Percentiles rank a stretch among this genome's conserved stretches.
phyloP scores from a whole-genome alignment of 2,797 vertebrate species.

The Mormyrops boulengeri region DNA sequence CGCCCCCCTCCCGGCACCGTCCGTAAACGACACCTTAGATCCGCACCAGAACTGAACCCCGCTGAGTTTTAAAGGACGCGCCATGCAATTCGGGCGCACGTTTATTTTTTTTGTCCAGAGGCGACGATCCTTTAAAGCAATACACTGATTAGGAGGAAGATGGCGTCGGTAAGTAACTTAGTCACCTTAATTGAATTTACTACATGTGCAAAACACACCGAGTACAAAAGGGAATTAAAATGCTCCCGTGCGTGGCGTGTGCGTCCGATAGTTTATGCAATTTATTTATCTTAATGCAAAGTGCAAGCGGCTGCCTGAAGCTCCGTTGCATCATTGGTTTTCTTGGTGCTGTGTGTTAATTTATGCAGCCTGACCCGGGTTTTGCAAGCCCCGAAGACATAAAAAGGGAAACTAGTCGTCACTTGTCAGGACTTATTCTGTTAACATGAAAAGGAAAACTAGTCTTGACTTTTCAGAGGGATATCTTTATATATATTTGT shows the following conservation, averaged over 20 bases:
- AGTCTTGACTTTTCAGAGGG: neutral
- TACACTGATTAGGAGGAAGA: conserved; percentile 16
- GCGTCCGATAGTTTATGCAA: neutral
- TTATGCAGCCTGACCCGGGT: neutral
- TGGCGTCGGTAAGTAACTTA: conserved; percentile 26
- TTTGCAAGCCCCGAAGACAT: neutral
- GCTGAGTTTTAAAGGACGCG: neutral
- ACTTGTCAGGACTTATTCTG: neutral
- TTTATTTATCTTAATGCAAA: conserved; percentile 1
- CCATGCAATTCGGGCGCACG: neutral
- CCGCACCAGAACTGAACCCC: neutral
- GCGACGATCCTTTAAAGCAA: conserved; percentile 1
- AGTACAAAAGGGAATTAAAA: neutral
- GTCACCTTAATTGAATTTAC: neutral
- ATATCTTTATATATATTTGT: neutral
- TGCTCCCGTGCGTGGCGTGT: neutral
- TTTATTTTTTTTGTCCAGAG: neutral
- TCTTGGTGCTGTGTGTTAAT: neutral
- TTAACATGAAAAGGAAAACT: conserved; percentile 8
- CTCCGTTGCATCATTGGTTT: neutral
- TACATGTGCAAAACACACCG: neutral
- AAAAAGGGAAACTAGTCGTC: neutral
- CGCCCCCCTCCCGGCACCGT: neutral
- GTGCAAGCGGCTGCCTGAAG: neutral
- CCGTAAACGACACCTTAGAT: neutral